Evolutionary conservation across 2,888 invertebrate genomes (phyloP), one percentile per base, ranked within the genome.

Genomic region (Endotricha flammealis): DNA sequence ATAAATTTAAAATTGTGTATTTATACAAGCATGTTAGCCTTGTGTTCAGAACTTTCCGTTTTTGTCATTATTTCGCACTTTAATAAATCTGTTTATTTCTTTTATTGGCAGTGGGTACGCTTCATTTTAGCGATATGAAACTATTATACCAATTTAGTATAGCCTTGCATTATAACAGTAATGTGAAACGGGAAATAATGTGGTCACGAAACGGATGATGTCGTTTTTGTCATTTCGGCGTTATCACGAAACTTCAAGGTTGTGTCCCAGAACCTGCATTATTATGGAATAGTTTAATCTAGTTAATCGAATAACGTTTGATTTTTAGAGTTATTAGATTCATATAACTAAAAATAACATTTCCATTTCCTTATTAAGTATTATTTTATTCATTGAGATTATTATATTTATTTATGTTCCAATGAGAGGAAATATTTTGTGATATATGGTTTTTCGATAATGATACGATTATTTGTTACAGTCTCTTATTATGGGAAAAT

Each of bases 121-220:
- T 25, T 12, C 20, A 16, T n/a, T 28, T 7, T 29, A n/a, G 22
- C 4, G 9, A 12, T 9, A 23, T 8, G 13, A 20, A 37, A 37
- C 36, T 30, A 32, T 22, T 29, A 24, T 50, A 45, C 44, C 54
- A 58, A 63, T 68, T 67, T 57, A 50, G 48, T 53, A 53, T 52
- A 63, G 55, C 61, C 62, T 70, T 68, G 67, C 62, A 59, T 57
- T 60, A 53, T 58, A 65, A 62, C 66, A 57, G 66, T 68, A 64
- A 61, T 57, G 48, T 48, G 45, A 67, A 75, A 69, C 69, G 68
- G 73, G 70, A 75, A 68, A 72, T 64, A 58, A 47, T 41, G 52
- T 57, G 57, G 63, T 66, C 68, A 71, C 64, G 65, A 59, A 66
- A 68, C 66, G 69, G 70, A 69, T 63, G 66, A 55, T 60, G 64